Percentiles rank a stretch among this genome's conserved stretches.
Conservation (phyloP, 2,888 invertebrate genomes). For the Noctua comes region DNA sequence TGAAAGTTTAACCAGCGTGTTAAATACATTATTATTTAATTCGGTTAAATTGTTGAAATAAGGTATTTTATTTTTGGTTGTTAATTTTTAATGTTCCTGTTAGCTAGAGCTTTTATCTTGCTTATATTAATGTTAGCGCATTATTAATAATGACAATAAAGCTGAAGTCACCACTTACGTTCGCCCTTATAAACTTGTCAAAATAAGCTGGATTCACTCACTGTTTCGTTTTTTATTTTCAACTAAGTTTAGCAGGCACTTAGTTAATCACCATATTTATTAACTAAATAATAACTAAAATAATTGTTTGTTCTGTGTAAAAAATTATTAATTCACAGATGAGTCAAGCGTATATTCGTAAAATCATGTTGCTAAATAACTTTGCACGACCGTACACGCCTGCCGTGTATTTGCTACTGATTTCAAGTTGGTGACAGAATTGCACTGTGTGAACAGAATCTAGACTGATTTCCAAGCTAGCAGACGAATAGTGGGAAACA, state of each 20-base stretch:
- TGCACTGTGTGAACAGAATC: background rate
- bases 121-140: background rate
- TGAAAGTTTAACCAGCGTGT: background rate
- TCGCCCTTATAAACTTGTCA: conserved; percentile 3
- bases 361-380: conserved; percentile 17
- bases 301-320: background rate
- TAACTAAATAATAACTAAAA: background rate
- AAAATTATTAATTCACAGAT: background rate
- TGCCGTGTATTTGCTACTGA: conserved; percentile 15
- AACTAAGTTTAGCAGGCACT: conserved; percentile 18
- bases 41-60: background rate
- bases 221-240: background rate
- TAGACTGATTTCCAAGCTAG: conserved; percentile 5
- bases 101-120: background rate
- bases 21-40: background rate
- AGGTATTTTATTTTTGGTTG: background rate
- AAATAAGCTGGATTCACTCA: conserved; percentile 9
- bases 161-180: conserved; percentile 12
- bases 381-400: conserved; percentile 17
- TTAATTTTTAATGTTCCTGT: background rate
- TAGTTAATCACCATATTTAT: background rate
- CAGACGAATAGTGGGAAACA: background rate
- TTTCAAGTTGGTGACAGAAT: conserved; percentile 12
- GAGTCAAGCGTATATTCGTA: conserved; percentile 1
- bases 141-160: background rate